Evolutionary conservation across 2,888 invertebrate species (phyloP).

Genomic region (Crematogaster levior): DNA sequence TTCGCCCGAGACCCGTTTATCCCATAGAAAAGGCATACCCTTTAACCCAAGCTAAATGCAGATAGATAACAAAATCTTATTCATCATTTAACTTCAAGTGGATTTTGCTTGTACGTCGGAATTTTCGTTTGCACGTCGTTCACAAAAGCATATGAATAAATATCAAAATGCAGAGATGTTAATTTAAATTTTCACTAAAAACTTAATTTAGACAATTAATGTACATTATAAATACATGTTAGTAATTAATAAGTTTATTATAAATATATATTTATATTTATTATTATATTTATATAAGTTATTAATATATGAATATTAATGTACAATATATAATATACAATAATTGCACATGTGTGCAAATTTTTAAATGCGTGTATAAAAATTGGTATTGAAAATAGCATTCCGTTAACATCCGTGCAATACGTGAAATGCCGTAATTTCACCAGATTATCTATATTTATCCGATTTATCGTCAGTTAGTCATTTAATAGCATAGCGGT

Average conservation of each 20-base stretch:
- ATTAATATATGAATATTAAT: not conserved
- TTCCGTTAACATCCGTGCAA: not conserved
- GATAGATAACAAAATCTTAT: slow-evolving; percentile 13
- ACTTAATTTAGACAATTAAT: not conserved
- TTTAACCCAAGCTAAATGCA: slow-evolving; percentile 5
- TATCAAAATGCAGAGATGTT: not conserved
- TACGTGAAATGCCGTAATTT: not conserved
- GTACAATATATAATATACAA: not conserved
- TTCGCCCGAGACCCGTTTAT: not conserved
- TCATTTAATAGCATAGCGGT: slow-evolving; percentile 2
- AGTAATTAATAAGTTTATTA: not conserved
- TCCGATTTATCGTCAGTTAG: not conserved
- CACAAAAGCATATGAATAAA: not conserved
- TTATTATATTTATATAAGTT: no score
- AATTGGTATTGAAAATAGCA: not conserved
- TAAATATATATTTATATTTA: no score
- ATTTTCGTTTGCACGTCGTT: not conserved
- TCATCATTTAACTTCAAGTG: slow-evolving; percentile 17
- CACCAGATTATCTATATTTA: not conserved
- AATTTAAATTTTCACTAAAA: not conserved
- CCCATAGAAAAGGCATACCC: slow-evolving; percentile 5
- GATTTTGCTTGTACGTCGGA: not conserved
- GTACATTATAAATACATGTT: not conserved
- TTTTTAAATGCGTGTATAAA: not conserved
- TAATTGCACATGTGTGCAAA: not conserved